Conservation (phyloP, 2,888 invertebrate genomes). For the Liodrosophila aerea region DNA sequence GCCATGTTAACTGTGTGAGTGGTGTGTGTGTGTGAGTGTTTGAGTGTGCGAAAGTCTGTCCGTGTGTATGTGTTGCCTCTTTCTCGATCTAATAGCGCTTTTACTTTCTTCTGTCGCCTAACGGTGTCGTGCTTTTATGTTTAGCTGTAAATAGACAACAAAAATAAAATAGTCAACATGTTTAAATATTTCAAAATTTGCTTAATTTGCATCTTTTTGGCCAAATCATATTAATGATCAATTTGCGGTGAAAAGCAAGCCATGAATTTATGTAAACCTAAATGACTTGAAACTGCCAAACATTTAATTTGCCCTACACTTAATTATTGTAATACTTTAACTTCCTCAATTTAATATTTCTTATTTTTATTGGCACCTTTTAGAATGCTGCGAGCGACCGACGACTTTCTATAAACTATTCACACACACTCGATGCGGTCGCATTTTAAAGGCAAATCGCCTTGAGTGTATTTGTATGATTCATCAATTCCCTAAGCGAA, state of each 20-base stretch:
- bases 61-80: not conserved
- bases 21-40: not conserved
- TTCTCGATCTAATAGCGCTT: slow-evolving; percentile 45
- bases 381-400: slow-evolving; percentile 11
- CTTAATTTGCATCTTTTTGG: slow-evolving; percentile 46
- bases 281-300: slow-evolving; percentile 3
- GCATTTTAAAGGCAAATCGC: slow-evolving; percentile 17
- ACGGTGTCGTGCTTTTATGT: slow-evolving; percentile 49
- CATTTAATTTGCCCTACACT: slow-evolving; percentile 14
- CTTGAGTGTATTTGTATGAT: slow-evolving; percentile 10
- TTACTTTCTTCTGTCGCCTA: slow-evolving; percentile 65
- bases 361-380: slow-evolving; percentile 27
- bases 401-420: slow-evolving; percentile 43
- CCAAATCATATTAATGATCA: slow-evolving; percentile 38
- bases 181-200: slow-evolving; percentile 23
- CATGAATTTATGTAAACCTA: slow-evolving; percentile 8
- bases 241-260: slow-evolving; percentile 45
- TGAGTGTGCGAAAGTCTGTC: slow-evolving; percentile 14
- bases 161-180: slow-evolving; percentile 8
- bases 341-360: slow-evolving; percentile 1
- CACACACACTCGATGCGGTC: slow-evolving; percentile 4
- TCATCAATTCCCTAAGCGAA: slow-evolving; percentile 11
- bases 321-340: slow-evolving; percentile 15
- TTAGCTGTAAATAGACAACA: slow-evolving; percentile 46
- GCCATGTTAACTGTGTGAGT: slow-evolving; percentile 67